Percentiles rank a stretch among this genome's conserved stretches.
Conservation (phyloP, 2,888 invertebrate species). For the Pyrgus malvae region DNA sequence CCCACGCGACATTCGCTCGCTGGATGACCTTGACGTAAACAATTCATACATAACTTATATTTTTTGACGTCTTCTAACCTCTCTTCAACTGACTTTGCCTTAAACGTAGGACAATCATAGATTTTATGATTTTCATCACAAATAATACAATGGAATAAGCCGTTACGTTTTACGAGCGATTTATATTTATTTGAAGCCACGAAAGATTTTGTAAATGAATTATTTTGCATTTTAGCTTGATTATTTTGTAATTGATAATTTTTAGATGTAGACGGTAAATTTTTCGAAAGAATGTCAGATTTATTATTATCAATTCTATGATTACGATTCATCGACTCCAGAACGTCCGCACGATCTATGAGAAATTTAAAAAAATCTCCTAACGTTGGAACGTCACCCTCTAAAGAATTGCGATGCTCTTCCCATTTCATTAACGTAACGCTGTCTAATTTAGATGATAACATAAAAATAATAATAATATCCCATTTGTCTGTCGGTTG, state of each 20-base stretch:
- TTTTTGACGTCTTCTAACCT: constrained; percentile 20
- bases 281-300: neutral
- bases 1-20: constrained; percentile 15
- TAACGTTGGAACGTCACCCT: constrained; percentile 31
- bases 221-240: too few relatives aligned
- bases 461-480: constrained; percentile 33
- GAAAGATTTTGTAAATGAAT: constrained; percentile 3
- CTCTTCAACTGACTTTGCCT: constrained; percentile 24
- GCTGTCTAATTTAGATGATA: constrained; percentile 33
- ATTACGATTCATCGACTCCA: constrained; percentile 34
- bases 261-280: neutral
- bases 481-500: constrained; percentile 26
- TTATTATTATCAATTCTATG: neutral
- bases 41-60: constrained; percentile 31
- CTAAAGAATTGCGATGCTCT: constrained; percentile 30
- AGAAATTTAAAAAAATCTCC: constrained; percentile 36
- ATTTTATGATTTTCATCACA: constrained; percentile 28
- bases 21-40: constrained; percentile 32
- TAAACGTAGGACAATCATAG: constrained; percentile 32
- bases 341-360: constrained; percentile 35
- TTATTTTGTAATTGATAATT: too few relatives aligned
- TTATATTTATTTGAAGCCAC: neutral
- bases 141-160: constrained; percentile 14
- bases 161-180: neutral
- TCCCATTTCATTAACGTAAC: constrained; percentile 37